Evolutionary conservation across 2,113 vertebrate genomes (phyloP), one percentile per base, ranked within the genome.

Genomic region (Oryzias melastigma): DNA sequence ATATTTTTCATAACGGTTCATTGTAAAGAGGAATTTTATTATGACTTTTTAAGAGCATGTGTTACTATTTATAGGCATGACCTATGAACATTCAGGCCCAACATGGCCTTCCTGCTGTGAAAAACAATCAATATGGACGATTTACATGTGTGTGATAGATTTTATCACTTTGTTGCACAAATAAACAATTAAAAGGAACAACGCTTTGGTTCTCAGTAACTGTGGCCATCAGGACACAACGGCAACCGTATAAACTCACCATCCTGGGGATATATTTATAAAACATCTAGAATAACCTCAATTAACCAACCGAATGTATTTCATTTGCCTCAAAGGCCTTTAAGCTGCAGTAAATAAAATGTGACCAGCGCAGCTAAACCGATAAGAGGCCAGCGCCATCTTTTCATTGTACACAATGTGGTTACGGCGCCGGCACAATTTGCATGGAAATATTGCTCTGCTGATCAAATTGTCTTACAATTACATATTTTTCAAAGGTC

Each of bases 1-100:
- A 92, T 91, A 92, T 92, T 91, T 92, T 92, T 90, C 83, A 87
- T 88, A 90, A 85, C 46, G 73, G 80, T 55, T 87, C 78, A 80
- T 63, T 89, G 88, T 89, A 87, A 86, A 88, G 45, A 85, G 53
- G 40, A 83, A 64, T 88, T 85, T 89, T 89, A 83, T 82, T 86
- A 87, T 77, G 79, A 66, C 68, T 87, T 90, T 89, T 87, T 65
- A 80, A 75, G 69, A 82, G 89, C 88, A 90, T 90, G 88, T 90
- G 72, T 85, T 80, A 86, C 67, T 88, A 85, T 88, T 86, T 81
- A 85, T 86, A 58, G 82, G 84, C 82, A 83, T 91, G 84, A 86
- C 65, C 50, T 58, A 62, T 69, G 71, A 69, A 77, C 74, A 65
- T 58, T 59, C 56, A 42, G 71, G 73, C 70, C 49, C 5, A 53